phyloP scores from a whole-genome alignment of 1,140 invertebrate genomes.

The Magallana ariakensis region DNA sequence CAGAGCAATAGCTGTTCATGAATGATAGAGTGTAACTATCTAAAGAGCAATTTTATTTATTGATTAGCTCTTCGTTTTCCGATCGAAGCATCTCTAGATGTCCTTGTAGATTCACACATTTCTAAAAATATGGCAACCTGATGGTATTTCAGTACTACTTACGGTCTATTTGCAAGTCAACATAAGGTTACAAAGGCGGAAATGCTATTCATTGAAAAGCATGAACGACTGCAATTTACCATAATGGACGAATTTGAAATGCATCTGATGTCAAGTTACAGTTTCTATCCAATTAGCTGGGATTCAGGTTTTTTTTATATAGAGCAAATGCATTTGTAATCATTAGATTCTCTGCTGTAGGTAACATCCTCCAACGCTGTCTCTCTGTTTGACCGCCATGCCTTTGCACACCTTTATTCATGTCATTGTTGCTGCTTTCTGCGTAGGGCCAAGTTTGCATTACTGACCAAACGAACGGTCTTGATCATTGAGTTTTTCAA shows the following conservation, averaged over 20 bases:
- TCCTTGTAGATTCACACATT: slow-evolving; percentile 17
- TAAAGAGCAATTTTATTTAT: slow-evolving; percentile 10
- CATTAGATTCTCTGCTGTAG: too few species aligned
- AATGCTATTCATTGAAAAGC: slow-evolving; percentile 20
- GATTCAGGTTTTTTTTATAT: too few species aligned
- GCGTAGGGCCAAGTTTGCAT: too few species aligned
- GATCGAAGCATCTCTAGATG: slow-evolving; percentile 12
- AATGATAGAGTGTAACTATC: slow-evolving; percentile 17
- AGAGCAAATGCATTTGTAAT: too few species aligned
- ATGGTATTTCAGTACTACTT: slow-evolving; percentile 1
- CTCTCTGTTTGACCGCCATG: too few species aligned
- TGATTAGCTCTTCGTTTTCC: slow-evolving; percentile 13
- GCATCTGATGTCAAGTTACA: too few species aligned
- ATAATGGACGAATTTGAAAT: neutral
- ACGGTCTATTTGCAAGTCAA: slow-evolving; percentile 3
- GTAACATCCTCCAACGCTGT: too few species aligned
- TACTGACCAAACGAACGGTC: too few species aligned
- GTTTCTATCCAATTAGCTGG: too few species aligned
- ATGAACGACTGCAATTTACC: neutral
- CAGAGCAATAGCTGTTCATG: neutral
- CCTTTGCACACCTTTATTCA: too few species aligned
- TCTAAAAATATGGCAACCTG: slow-evolving; percentile 15
- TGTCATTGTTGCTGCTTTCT: too few species aligned
- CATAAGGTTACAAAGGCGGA: neutral
- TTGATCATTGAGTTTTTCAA: too few species aligned